Evolutionary conservation across 2,888 invertebrate species (phyloP), one percentile per base, ranked within the genome.

Genomic region (Mongoloraphidia duomilia): DNA sequence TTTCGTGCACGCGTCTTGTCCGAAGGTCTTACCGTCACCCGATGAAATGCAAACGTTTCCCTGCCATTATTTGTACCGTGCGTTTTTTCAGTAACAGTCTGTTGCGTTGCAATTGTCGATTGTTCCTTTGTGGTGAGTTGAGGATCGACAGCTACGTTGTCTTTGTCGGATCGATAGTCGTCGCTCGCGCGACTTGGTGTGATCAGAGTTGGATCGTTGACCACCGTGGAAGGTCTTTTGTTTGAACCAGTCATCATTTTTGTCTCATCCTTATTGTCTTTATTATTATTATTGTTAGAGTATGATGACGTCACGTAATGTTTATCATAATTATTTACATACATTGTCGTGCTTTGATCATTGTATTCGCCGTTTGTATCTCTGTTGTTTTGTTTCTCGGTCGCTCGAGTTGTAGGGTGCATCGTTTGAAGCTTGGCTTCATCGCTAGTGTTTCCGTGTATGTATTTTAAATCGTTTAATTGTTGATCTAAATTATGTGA

Each of bases 1-100:
- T 65, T 67, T 41, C 53, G 41, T 4, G 49, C 50, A 9, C 66
- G 65, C 51, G 61, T 65, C 54, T 64, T 66, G 52, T 64, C 62
- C 17, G 62, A 51, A n/a, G 64, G 64, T 47, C 60, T 59, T 49
- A 66, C 66, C 42, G 67, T 68, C 8, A 68, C 67, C 50, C 66
- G 60, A 50, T 66, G 67, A 63, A 67, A 68, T 59, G 65, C 61
- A 58, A 68, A 68, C 33, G 39, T 43, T 11, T 48, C 48, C 8
- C 14, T 17, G 33, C 14, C 4, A 17, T 17, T 26, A 9, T 42
- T 17, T 42, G 26, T 42, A 12, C 33, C 11, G 42, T 42, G 12
- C 33, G 12, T 9, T 42, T 17, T 42, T 17, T 26, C 42, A 17
- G 3, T 42, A 17, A 9, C 38, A 9, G n/a, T 38, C 8, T 38